phyloP scores from a whole-genome alignment of 2,113 vertebrate genomes.

The Cyanocitta stelleri region DNA sequence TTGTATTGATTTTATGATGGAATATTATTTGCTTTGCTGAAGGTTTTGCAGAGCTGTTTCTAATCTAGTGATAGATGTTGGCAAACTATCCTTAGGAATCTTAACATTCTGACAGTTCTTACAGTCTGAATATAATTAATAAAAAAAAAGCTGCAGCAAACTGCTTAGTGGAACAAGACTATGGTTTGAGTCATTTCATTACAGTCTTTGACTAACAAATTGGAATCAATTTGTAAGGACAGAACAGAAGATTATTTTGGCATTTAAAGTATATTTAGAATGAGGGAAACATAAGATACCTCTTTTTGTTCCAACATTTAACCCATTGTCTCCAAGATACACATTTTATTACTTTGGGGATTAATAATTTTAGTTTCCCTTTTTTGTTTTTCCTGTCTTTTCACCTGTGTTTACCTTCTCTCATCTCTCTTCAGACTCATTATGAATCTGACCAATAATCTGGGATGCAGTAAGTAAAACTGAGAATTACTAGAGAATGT shows the following conservation, averaged over 20 bases:
- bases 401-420: background rate
- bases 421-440: background rate
- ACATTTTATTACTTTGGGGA: background rate
- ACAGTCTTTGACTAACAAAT: slow-evolving; percentile 36
- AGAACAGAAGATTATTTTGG: slow-evolving; percentile 10
- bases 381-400: background rate
- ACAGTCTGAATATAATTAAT: slow-evolving; percentile 36
- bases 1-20: slow-evolving; percentile 62
- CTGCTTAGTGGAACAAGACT: slow-evolving; percentile 9
- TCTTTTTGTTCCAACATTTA: background rate
- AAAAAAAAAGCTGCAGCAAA: slow-evolving; percentile 23
- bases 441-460: background rate
- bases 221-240: slow-evolving; percentile 1
- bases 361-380: background rate
- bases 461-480: background rate
- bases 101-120: slow-evolving; percentile 47
- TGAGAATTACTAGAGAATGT: background rate
- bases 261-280: slow-evolving; percentile 8
- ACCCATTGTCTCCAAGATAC: background rate
- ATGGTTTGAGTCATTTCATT: slow-evolving; percentile 27
- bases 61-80: slow-evolving; percentile 58
- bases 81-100: slow-evolving; percentile 53
- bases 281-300: background rate
- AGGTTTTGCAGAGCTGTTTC: slow-evolving; percentile 60
- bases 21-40: slow-evolving; percentile 58